Evolutionary conservation across 2,113 vertebrate genomes (phyloP), one percentile per base, ranked within the genome.

Genomic region (Siniperca chuatsi): DNA sequence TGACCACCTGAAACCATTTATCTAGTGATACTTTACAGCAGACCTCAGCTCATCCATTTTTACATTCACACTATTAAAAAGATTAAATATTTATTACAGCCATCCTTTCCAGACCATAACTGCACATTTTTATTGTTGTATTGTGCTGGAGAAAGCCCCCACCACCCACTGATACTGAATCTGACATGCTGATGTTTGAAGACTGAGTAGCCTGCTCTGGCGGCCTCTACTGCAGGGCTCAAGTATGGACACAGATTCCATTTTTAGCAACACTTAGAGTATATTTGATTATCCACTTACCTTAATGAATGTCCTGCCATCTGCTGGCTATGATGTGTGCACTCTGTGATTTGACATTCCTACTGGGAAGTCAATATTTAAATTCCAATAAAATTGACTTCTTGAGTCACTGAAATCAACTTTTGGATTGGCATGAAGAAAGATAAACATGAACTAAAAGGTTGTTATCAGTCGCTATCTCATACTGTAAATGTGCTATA

Each of bases 231-330:
- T 82, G 87, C 37, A 60, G 15, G 25, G 40, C 33, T 48, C 18
- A 6, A 60, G 20, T 42, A 48, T 5, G 57, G 57, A 68, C 21
- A 12, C 21, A 35, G 4, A 60, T 37, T 61, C 15, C 4, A 11
- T 29, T 70, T 52, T 15, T 18, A 52, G 6, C 21, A 29, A 8
- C 29, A 20, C 13, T 29, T 29, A 29, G 29, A 29, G 1, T 29
- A 29, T 29, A 1, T 29, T 29, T 29, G 29, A 29, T 29, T 29
- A 29, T 29, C 29, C 29, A 29, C 2, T 52, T 35, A 58, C 18
- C 20, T 52, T 35, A 23, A 52, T 67, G 67, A 52, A 25, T 67
- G 29, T 81, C 6, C 78, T 89, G 88, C 91, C 89, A 81, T 81
- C 89, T 90, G 57, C 62, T 82, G 89, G 81, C 40, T 72, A 16